Base-by-base conservation (phyloP, 2,888 invertebrate species). In the Tenthredo amoena region DNA sequence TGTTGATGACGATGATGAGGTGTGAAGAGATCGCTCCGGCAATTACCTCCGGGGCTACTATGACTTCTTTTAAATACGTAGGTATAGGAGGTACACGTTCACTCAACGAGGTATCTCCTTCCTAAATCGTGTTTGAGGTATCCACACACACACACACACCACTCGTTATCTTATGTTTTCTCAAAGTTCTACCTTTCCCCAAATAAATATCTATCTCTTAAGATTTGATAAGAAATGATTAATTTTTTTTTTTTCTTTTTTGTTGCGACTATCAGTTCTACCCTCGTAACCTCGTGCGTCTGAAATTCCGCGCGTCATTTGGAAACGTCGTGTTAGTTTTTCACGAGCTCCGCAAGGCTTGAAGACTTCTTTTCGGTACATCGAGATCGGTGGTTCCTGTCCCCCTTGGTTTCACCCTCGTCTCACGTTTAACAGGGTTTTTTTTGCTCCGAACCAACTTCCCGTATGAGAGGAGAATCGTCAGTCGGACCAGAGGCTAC, bases 1-100 rank as follows among this genome's bases (percentile, higher is more conserved):
- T 90, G 92, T 91, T 92, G 92, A 92, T 92, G 92, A 93, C 91
- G 92, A 93, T 93, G 93, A 93, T 93, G 93, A 93, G 93, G 93
- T 93, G 93, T 92, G 93, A 93, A 93, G 93, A 93, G 93, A 93
- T 90, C 68, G 91, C 91, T 91, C 88, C 89, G 92, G 93, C 93
- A 93, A 93, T 93, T 93, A 93, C 91, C 89, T 87, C 40, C 74
- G 72, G 72, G 74, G 37, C 81, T n/a, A 47, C 84, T 74, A 37
- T 58, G 62, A 55, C 31, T 58, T 58, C 74, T 50, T 62, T 76
- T 72, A 31, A 84, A 50, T 58, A 40, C 43, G 21, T 74, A 43
- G 43, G 40, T 74, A 74, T 74, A 74, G 9, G 5, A 62, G 12
- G 10, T 9, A 12, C n/a, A 9, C 58, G 9, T 21, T n/a, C 21